A percentile compares a stretch with the other conserved stretches of the same genome.
Evolutionary conservation across 2,797 vertebrate species (phyloP).

Genomic region (Ptychadena robeensis): DNA sequence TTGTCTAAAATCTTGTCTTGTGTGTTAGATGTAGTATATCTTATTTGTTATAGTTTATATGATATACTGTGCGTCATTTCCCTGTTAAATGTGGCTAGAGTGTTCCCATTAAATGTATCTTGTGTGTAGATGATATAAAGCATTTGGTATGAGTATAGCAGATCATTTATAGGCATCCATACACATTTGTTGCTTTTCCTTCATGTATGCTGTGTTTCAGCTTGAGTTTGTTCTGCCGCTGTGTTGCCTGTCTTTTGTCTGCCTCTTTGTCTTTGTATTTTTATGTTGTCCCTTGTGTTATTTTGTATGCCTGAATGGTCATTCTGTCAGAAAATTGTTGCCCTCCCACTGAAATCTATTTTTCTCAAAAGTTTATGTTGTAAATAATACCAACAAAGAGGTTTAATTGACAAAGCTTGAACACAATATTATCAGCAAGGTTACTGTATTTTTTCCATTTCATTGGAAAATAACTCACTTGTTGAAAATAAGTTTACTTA

Average conservation of each 20-base stretch:
- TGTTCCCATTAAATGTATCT: neutral
- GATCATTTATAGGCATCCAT: neutral
- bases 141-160: constrained; percentile 1
- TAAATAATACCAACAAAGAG: neutral
- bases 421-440: neutral
- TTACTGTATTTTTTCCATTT: no score
- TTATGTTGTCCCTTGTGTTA: neutral
- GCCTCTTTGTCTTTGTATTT: neutral
- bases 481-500: no score
- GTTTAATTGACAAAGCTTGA: neutral
- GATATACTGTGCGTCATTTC: neutral
- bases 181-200: neutral
- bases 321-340: neutral
- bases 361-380: neutral
- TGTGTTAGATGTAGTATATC: neutral
- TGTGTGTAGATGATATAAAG: constrained; percentile 2
- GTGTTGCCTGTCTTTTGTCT: neutral
- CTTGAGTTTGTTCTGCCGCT: neutral
- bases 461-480: no score
- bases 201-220: neutral
- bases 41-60: neutral
- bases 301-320: neutral
- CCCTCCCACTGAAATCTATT: neutral
- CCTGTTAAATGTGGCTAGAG: neutral
- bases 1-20: neutral